A percentile compares a stretch with the other conserved stretches of the same genome.
phyloP scores from a whole-genome alignment of 2,888 invertebrate species.

The Melolontha melolontha region DNA sequence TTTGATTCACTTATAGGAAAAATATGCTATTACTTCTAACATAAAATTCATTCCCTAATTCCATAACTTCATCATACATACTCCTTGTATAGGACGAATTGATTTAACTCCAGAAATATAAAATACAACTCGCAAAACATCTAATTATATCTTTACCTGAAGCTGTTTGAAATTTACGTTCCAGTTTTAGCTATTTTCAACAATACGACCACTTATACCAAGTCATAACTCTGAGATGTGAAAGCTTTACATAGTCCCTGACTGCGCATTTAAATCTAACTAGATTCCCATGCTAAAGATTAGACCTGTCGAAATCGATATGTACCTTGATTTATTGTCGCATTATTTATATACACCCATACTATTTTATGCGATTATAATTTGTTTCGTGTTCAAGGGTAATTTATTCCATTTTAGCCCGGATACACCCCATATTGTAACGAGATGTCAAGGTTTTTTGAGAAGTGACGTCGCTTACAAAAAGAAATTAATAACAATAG shows the following conservation, averaged over 20 bases:
- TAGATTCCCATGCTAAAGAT: conserved; percentile 22
- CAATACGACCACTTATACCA: conserved; percentile 9
- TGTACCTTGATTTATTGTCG: conserved; percentile 14
- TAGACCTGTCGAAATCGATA: conserved; percentile 23
- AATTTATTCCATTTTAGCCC: not conserved
- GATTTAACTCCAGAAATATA: not conserved
- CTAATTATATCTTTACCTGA: conserved; percentile 26
- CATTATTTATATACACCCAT: conserved; percentile 3
- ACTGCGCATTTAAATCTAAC: conserved; percentile 13
- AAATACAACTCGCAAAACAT: conserved; percentile 2
- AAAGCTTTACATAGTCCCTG: not conserved
- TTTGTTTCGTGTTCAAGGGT: conserved; percentile 13
- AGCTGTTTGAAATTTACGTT: conserved; percentile 18
- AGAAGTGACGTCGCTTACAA: not conserved
- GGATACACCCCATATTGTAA: not conserved
- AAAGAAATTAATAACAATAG: conserved; percentile 8
- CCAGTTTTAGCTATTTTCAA: conserved; percentile 5
- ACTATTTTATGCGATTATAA: conserved; percentile 22
- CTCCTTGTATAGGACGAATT: no score
- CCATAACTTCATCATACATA: no score
- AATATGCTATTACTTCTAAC: no score
- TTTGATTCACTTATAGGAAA: no score
- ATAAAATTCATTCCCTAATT: no score
- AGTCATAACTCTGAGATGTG: conserved; percentile 14
- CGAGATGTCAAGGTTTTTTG: conserved; percentile 7